phyloP scores from a whole-genome alignment of 2,113 vertebrate species.

The Toxostoma redivivum region DNA sequence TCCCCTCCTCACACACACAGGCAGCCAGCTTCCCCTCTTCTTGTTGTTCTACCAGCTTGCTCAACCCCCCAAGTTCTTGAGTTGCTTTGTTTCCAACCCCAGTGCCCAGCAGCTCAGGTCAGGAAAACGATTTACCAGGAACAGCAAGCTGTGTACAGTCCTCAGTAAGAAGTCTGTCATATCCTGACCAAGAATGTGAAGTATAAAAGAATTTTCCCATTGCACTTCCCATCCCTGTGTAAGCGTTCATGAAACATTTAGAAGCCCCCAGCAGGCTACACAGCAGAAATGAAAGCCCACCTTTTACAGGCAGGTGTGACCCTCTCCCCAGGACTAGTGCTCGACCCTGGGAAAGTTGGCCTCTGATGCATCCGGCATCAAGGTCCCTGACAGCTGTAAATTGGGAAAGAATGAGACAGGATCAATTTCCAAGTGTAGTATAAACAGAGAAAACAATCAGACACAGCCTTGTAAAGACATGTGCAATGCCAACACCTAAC shows the following conservation, averaged over 20 bases:
- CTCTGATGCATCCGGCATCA: conserved; percentile 42
- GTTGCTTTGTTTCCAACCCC: background rate
- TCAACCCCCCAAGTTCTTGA: rapidly evolving
- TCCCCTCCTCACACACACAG: background rate
- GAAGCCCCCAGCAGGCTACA: background rate
- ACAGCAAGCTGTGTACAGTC: background rate
- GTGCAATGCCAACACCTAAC: too few relatives aligned
- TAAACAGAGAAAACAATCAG: background rate
- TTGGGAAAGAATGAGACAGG: background rate
- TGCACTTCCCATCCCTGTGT: background rate
- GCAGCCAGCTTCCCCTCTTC: background rate
- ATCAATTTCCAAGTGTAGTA: background rate
- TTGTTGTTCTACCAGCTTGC: background rate
- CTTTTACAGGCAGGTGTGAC: background rate
- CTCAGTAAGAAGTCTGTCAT: background rate
- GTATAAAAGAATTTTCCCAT: background rate
- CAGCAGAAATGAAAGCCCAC: background rate
- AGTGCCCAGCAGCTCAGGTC: background rate
- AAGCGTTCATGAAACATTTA: background rate
- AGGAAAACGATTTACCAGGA: background rate
- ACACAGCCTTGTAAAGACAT: background rate
- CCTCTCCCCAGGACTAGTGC: conserved; percentile 26
- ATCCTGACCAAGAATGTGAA: background rate
- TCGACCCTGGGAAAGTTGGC: conserved; percentile 59
- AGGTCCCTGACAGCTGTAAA: conserved; percentile 52